These are phyloP conservation scores for Psococerastis gibbosa DNA, from an alignment of 2,888 invertebrate genomes.

Conservation along the genomic window DNA sequence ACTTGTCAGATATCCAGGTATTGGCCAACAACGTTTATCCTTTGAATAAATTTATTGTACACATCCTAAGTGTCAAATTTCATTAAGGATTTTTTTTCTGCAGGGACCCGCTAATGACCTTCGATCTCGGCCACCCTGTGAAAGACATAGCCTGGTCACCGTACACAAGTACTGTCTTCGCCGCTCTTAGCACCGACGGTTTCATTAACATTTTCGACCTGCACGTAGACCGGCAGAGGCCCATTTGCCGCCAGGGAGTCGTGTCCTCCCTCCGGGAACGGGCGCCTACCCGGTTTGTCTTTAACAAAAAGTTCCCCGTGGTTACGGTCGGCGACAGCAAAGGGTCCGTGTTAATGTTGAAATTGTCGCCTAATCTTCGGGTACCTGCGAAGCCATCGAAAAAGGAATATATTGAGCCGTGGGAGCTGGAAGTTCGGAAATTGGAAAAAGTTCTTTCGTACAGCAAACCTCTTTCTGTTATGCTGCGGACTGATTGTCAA, in stretches of 20 bases:
- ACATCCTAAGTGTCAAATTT: not conserved
- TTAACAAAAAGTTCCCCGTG: slow-evolving; percentile 24
- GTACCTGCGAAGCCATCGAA: slow-evolving; percentile 70
- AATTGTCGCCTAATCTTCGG: slow-evolving; percentile 81
- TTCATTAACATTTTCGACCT: slow-evolving; percentile 69
- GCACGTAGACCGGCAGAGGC: slow-evolving; percentile 79
- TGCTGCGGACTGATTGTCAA: too few species aligned
- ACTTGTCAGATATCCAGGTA: too few species aligned
- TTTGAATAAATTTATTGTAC: too few species aligned
- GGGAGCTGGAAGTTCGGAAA: slow-evolving; percentile 46
- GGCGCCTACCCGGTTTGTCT: slow-evolving; percentile 63
- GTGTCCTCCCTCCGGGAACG: slow-evolving; percentile 63
- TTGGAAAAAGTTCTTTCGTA: slow-evolving; percentile 52
- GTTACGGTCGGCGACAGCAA: slow-evolving; percentile 36
- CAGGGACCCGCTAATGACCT: slow-evolving; percentile 81
- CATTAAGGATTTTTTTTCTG: slow-evolving; percentile 18
- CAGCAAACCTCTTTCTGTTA: too few species aligned
- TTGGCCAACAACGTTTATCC: too few species aligned
- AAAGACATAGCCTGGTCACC: slow-evolving; percentile 94
- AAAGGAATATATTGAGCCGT: slow-evolving; percentile 41
- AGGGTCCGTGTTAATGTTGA: slow-evolving; percentile 65
- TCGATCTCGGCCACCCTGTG: slow-evolving; percentile 77
- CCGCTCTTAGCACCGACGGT: slow-evolving; percentile 80
- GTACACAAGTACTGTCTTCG: slow-evolving; percentile 91
- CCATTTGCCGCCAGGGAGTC: slow-evolving; percentile 73